phyloP scores from a whole-genome alignment of 2,888 invertebrate species.

The Meganola albula region DNA sequence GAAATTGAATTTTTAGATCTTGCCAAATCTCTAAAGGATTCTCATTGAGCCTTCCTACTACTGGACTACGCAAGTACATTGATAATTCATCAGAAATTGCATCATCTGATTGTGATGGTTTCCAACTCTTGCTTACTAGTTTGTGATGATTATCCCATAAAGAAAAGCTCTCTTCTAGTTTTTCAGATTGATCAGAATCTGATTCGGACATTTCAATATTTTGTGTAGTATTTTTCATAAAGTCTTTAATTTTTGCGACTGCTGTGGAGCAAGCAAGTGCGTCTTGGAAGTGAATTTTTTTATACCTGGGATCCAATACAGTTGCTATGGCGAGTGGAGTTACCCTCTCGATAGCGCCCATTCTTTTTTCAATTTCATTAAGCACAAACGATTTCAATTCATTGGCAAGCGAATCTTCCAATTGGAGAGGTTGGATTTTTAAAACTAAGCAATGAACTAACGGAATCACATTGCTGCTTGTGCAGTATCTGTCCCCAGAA shows the following conservation, averaged over 20 bases:
- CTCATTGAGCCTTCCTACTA: background rate
- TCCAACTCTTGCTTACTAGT: background rate
- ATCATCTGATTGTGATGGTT: background rate
- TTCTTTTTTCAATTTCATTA: constrained; percentile 11
- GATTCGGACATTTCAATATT: background rate
- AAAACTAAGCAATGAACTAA: constrained; percentile 21
- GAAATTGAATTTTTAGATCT: background rate
- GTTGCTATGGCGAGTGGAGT: constrained; percentile 15
- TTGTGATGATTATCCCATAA: background rate
- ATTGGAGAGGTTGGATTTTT: constrained; percentile 14
- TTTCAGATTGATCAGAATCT: background rate
- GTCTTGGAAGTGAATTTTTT: constrained; percentile 18
- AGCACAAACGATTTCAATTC: constrained; percentile 13
- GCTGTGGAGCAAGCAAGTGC: constrained; percentile 10
- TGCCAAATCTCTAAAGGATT: background rate
- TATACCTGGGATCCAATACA: constrained; percentile 18
- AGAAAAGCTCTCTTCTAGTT: background rate
- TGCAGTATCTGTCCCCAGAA: constrained; percentile 11
- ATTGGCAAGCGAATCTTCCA: constrained; percentile 16
- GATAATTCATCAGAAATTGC: background rate
- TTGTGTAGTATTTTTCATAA: constrained; percentile 1
- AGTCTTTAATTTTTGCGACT: constrained; percentile 8
- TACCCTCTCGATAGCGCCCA: constrained; percentile 14
- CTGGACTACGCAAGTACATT: background rate
- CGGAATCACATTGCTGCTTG: constrained; percentile 23